Conservation (phyloP, 2,888 invertebrate species). For the Dione vanillae region DNA sequence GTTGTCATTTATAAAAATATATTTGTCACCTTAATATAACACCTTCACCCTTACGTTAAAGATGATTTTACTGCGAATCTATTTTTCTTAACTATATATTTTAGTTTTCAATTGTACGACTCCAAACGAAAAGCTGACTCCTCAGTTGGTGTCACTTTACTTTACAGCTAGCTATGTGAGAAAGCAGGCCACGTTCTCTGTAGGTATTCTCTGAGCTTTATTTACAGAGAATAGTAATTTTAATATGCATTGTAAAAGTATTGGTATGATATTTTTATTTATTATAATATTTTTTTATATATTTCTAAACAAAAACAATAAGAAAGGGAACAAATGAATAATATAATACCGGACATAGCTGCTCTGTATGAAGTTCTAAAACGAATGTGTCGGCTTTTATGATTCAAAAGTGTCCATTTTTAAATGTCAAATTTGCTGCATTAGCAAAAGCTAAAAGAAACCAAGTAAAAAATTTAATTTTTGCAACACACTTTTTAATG, state of each 20-base stretch:
- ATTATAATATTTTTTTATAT: background rate
- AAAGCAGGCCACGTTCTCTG: conserved; percentile 49
- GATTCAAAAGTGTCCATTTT: conserved; percentile 26
- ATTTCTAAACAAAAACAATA: background rate
- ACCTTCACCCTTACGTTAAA: background rate
- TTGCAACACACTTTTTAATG: no score
- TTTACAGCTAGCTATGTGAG: conserved; percentile 50
- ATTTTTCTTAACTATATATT: conserved; percentile 1
- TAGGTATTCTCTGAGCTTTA: conserved; percentile 40
- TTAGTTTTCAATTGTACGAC: conserved; percentile 31
- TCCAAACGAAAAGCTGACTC: conserved; percentile 58
- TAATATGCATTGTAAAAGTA: no score
- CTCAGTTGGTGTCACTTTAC: conserved; percentile 66
- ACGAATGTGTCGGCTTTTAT: conserved; percentile 15
- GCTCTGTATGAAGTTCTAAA: background rate
- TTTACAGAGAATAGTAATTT: background rate
- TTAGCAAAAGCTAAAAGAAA: background rate
- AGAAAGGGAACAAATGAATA: background rate
- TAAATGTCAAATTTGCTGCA: conserved; percentile 41
- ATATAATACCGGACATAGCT: background rate
- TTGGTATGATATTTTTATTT: background rate
- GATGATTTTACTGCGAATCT: conserved; percentile 36
- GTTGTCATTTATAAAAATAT: conserved; percentile 19
- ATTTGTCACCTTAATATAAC: conserved; percentile 29
- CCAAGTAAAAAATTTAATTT: no score